phyloP scores from a whole-genome alignment of 2,797 vertebrate species.

The Urophycis tenuis region DNA sequence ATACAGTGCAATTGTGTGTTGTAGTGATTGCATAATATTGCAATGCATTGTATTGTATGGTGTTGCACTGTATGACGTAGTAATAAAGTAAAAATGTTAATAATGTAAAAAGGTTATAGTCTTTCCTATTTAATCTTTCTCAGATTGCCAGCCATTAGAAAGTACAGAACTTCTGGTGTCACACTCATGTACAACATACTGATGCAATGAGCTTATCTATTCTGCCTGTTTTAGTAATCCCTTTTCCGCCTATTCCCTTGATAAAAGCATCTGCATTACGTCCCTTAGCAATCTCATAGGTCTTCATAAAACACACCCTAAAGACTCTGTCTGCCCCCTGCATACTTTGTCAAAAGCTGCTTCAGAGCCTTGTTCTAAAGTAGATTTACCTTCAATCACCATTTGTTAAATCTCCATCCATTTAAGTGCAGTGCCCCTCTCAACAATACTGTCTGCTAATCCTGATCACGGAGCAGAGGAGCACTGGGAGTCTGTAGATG shows the following conservation, averaged over 20 bases:
- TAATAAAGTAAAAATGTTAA: background rate
- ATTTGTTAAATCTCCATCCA: slow-evolving; percentile 91
- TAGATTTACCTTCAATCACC: slow-evolving; percentile 87
- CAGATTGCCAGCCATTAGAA: background rate
- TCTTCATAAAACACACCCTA: slow-evolving; percentile 6
- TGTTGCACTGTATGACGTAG: background rate
- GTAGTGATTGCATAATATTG: background rate
- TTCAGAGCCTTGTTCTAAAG: slow-evolving; percentile 70
- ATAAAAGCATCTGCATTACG: background rate
- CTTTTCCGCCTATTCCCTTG: background rate
- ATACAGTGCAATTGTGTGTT: background rate
- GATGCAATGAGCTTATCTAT: background rate
- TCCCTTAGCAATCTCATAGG: background rate
- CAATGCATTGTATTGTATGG: background rate
- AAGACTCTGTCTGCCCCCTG: slow-evolving; percentile 7
- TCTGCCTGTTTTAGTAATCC: background rate
- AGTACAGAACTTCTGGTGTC: background rate
- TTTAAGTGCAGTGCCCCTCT: slow-evolving; percentile 72
- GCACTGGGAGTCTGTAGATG: slow-evolving; percentile 45
- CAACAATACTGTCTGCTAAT: slow-evolving; percentile 75
- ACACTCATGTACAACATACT: background rate
- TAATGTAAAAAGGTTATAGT: no score
- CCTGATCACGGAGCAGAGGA: slow-evolving; percentile 76
- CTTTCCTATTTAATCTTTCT: no score
- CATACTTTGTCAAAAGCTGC: slow-evolving; percentile 51